These are phyloP conservation scores for Aphyosemion australe DNA, from an alignment of 2,113 vertebrate species.

Conservation along the genomic window DNA sequence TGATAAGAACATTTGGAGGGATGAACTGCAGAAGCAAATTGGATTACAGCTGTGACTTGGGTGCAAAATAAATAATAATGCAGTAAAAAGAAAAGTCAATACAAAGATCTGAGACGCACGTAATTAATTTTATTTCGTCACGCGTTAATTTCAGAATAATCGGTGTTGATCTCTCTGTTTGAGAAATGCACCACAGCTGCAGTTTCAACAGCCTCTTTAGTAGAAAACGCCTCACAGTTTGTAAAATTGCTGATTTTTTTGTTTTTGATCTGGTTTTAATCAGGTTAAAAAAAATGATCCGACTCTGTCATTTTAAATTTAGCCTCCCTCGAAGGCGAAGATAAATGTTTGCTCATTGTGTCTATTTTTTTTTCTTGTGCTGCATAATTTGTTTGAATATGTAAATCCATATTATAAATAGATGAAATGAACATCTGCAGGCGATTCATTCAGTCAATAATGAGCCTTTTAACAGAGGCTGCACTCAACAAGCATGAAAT, in stretches of 20 bases:
- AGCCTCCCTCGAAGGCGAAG: conserved; percentile 54
- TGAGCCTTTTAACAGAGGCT: conserved; percentile 62
- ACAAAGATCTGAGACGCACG: background rate
- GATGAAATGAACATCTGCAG: conserved; percentile 66
- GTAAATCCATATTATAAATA: conserved; percentile 71
- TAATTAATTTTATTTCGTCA: background rate
- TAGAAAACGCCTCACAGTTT: background rate
- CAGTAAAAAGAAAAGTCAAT: conserved; percentile 5
- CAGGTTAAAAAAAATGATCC: conserved; percentile 32
- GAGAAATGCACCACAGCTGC: background rate
- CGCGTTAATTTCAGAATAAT: background rate
- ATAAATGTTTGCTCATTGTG: conserved; percentile 57
- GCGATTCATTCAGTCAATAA: conserved; percentile 71
- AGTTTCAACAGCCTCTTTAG: background rate
- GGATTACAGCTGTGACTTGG: conserved; percentile 22
- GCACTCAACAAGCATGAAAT: conserved; percentile 67
- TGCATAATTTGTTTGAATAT: conserved; percentile 70
- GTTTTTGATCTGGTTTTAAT: conserved; percentile 26
- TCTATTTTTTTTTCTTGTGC: conserved; percentile 40
- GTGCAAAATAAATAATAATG: conserved; percentile 16
- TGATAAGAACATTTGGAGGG: conserved; percentile 8
- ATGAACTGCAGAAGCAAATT: conserved; percentile 26
- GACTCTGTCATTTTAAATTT: conserved; percentile 41
- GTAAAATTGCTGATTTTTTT: conserved; percentile 22
- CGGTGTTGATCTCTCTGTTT: background rate